These are phyloP conservation scores for Nansenia antarctica DNA, from an alignment of 2,113 vertebrate genomes.

Conservation along the genomic window DNA sequence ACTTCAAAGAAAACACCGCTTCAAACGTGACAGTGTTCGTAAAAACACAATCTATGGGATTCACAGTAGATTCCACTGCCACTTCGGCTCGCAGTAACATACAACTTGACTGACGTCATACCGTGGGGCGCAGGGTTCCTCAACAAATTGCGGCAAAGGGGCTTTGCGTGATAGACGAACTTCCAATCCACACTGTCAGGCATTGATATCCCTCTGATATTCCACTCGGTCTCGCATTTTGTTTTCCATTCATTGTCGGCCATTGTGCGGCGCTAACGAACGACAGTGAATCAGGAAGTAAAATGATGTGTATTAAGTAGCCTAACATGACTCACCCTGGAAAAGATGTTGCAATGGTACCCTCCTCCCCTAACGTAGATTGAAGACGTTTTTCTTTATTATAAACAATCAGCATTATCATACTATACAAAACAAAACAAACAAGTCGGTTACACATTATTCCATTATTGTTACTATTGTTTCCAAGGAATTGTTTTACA, in stretches of 20 bases:
- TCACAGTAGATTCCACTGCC: neutral
- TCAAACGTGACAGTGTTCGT: neutral
- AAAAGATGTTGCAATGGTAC: neutral
- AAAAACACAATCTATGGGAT: no score
- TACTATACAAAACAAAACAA: no score
- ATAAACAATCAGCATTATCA: no score
- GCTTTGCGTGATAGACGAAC: constrained; percentile 67
- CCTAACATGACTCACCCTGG: constrained; percentile 22
- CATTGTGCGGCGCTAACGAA: constrained; percentile 21
- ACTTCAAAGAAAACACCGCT: no score
- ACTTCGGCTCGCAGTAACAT: no score
- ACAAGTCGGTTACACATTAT: no score
- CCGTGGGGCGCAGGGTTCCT: constrained; percentile 81
- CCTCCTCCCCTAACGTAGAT: no score
- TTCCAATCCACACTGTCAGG: constrained; percentile 75
- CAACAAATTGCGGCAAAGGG: constrained; percentile 81
- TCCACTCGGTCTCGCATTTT: constrained; percentile 59
- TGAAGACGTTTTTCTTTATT: no score
- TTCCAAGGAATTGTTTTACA: no score
- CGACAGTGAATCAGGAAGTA: constrained; percentile 21
- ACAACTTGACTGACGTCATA: constrained; percentile 39
- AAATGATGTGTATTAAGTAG: neutral
- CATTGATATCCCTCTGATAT: constrained; percentile 50
- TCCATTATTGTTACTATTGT: no score
- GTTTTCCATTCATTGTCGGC: constrained; percentile 59